phyloP scores from a whole-genome alignment of 2,888 invertebrate genomes.

The Tuta absoluta region DNA sequence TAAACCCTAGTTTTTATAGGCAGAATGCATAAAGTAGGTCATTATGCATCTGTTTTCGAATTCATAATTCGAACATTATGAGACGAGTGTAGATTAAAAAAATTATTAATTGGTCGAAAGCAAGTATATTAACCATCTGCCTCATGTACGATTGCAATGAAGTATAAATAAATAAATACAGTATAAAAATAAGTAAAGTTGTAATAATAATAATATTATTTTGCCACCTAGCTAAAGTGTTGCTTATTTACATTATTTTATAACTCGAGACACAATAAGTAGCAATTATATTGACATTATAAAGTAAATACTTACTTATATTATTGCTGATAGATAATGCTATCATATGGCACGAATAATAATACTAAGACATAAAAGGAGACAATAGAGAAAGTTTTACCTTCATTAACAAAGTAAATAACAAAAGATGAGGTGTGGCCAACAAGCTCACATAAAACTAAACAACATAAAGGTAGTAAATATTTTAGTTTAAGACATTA shows the following conservation, averaged over 20 bases:
- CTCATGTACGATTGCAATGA: too few relatives aligned
- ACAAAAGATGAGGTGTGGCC: too few relatives aligned
- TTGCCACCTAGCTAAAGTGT: not conserved
- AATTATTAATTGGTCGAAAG: too few relatives aligned
- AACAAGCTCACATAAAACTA: too few relatives aligned
- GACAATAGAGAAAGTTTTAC: not conserved
- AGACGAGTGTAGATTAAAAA: too few relatives aligned
- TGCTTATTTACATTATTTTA: not conserved
- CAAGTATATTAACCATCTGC: too few relatives aligned
- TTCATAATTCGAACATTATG: too few relatives aligned
- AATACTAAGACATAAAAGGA: not conserved
- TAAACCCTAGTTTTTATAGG: too few relatives aligned
- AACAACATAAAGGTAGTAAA: too few relatives aligned
- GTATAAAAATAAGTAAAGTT: not conserved
- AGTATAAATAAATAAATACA: not conserved
- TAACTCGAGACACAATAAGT: not conserved
- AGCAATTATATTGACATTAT: not conserved
- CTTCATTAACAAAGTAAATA: not conserved
- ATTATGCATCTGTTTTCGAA: too few relatives aligned
- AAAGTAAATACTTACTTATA: not conserved
- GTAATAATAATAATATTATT: not conserved
- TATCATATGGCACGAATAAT: not conserved
- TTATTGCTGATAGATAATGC: slow-evolving; percentile 10
- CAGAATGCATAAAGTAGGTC: too few relatives aligned
- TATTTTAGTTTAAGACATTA: too few relatives aligned